Percentiles rank a stretch among this genome's conserved stretches.
Conservation (phyloP, 2,888 invertebrate genomes). For the Alentia gelatinosa region DNA sequence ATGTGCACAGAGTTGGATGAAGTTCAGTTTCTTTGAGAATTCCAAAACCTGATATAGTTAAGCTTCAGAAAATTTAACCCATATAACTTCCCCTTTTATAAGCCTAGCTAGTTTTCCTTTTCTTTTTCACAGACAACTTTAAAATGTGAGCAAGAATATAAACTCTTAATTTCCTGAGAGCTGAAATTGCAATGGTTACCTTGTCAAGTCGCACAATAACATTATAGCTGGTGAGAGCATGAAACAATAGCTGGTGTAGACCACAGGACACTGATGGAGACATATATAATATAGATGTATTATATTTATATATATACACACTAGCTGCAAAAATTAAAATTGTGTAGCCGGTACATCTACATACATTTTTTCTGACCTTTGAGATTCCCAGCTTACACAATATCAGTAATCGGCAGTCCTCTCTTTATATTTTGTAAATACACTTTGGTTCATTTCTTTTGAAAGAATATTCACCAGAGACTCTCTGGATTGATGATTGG, state of each 20-base stretch:
- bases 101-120: neutral
- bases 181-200: neutral
- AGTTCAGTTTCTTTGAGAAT: neutral
- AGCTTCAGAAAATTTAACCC: too few species aligned
- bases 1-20: neutral
- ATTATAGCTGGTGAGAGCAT: neutral
- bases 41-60: neutral
- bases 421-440: neutral
- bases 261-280: neutral
- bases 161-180: conserved; percentile 47
- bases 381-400: neutral
- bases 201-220: neutral
- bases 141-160: conserved; percentile 42
- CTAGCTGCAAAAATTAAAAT: neutral
- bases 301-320: neutral
- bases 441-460: neutral
- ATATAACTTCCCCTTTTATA: neutral
- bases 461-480: too few species aligned
- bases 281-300: neutral
- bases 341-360: neutral
- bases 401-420: neutral
- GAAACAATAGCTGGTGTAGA: neutral
- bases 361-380: neutral
- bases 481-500: neutral
- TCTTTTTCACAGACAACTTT: neutral